Evolutionary conservation across 2,113 vertebrate genomes (phyloP), one percentile per base, ranked within the genome.

Genomic region (Natator depressus): DNA sequence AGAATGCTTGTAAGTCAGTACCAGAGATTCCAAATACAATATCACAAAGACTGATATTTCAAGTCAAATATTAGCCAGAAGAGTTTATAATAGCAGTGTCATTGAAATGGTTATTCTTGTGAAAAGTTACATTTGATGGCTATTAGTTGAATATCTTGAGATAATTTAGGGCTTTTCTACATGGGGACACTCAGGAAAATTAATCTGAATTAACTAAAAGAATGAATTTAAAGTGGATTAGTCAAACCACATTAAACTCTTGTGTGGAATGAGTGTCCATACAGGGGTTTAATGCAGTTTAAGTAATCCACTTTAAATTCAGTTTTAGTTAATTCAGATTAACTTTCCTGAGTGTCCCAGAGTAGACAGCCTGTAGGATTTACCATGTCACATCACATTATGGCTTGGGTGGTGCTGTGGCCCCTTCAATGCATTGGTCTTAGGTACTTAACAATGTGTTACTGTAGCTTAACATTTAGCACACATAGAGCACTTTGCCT

Each of bases 181-280:
- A 96, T 85, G 95, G 89, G 84, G 93, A 96, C 82, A 38, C 85
- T 92, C 91, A 88, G 65, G 59, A 96, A 96, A 96, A 90, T 79
- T 88, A 29, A 91, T 97, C 62, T 92, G 81, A 86, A 88, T 49
- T 75, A 94, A 72, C 62, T 93, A 53, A 93, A 90, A 82, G 84
- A 94, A 86, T 85, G 85, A 93, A 92, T 88, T 59, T 59, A 59
- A 59, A 59, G 10, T 59, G 11, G 57, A 59, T 59, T 27, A 59
- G 57, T 59, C 27, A 62, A 62, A 62, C 57, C 12, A 12, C 57
- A 29, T 29, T 62, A 62, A 62, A 31, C 57, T 12, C 57, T 9
- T 62, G 57, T 14, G 12, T 29, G 27, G 57, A 62, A 59, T 29
- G 27, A 27, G 27, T 59, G 53, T 62, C 57, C 57, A 31, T 12